Evolutionary conservation across 1,140 invertebrate species (phyloP).

Genomic region (Drosophila eugracilis): DNA sequence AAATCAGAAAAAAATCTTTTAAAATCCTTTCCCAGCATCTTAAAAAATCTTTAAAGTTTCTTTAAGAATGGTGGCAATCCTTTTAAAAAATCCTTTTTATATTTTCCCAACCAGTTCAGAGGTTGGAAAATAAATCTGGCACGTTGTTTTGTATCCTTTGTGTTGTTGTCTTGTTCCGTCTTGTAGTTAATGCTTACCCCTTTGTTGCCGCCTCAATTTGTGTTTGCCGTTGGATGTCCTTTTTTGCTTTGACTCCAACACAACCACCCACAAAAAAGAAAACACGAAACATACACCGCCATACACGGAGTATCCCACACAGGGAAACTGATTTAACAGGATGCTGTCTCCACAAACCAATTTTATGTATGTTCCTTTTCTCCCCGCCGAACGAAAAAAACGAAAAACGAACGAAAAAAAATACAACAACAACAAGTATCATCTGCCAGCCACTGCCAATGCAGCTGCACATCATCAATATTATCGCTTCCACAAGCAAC

Average conservation of each 20-base stretch:
- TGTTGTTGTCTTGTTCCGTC: constrained; percentile 25
- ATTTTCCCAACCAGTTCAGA: constrained; percentile 2
- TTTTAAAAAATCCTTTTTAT: not conserved
- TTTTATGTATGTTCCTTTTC: constrained; percentile 61
- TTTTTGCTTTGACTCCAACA: constrained; percentile 31
- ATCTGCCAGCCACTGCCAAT: constrained; percentile 67
- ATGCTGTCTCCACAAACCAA: constrained; percentile 61
- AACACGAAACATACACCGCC: no score
- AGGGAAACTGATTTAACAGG: constrained; percentile 49
- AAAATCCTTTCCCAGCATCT: no score
- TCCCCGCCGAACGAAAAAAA: constrained; percentile 21
- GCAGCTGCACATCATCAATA: constrained; percentile 75
- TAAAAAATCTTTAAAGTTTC: not conserved
- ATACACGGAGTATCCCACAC: constrained; percentile 13
- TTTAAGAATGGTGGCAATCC: not conserved
- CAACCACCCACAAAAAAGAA: constrained; percentile 13
- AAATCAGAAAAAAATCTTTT: not conserved
- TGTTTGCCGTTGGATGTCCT: constrained; percentile 29
- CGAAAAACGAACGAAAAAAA: constrained; percentile 24
- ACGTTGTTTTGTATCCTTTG: constrained; percentile 12
- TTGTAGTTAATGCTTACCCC: constrained; percentile 48
- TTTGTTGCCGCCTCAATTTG: constrained; percentile 43
- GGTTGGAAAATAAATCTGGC: constrained; percentile 8
- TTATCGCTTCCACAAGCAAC: constrained; percentile 75
- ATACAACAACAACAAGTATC: constrained; percentile 38